Conservation (phyloP, 2,888 invertebrate genomes). For the Chloromyia formosa region DNA sequence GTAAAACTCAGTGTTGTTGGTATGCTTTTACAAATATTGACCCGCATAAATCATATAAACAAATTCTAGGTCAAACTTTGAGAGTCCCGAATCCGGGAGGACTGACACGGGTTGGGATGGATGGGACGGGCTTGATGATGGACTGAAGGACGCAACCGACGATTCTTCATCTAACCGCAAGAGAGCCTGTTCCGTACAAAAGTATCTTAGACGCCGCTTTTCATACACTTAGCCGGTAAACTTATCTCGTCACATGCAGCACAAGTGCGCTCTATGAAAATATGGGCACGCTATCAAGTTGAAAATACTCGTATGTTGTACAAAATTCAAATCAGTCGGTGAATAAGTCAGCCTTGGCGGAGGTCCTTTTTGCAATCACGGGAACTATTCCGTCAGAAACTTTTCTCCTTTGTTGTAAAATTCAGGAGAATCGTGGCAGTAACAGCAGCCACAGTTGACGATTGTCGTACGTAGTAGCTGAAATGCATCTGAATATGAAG, state of each 20-base stretch:
- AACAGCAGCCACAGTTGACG: neutral
- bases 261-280: neutral
- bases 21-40: conserved; percentile 36
- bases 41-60: conserved; percentile 47
- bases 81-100: neutral
- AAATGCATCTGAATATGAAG: neutral
- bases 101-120: no score
- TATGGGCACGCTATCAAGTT: neutral
- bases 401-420: conserved; percentile 23
- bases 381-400: conserved; percentile 18
- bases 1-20: conserved; percentile 8
- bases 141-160: neutral
- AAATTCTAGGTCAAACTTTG: conserved; percentile 43
- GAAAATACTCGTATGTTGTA: conserved; percentile 4
- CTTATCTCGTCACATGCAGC: neutral
- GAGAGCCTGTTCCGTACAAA: neutral
- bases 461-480: neutral
- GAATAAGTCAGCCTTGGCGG: neutral
- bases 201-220: conserved; percentile 3
- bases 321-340: conserved; percentile 13
- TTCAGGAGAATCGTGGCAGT: neutral
- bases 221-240: neutral
- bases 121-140: neutral
- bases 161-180: conserved; percentile 14
- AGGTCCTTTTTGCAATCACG: conserved; percentile 19